These are phyloP conservation scores for Hedychridium roseum DNA, from an alignment of 2,888 invertebrate genomes.

Conservation along the genomic window DNA sequence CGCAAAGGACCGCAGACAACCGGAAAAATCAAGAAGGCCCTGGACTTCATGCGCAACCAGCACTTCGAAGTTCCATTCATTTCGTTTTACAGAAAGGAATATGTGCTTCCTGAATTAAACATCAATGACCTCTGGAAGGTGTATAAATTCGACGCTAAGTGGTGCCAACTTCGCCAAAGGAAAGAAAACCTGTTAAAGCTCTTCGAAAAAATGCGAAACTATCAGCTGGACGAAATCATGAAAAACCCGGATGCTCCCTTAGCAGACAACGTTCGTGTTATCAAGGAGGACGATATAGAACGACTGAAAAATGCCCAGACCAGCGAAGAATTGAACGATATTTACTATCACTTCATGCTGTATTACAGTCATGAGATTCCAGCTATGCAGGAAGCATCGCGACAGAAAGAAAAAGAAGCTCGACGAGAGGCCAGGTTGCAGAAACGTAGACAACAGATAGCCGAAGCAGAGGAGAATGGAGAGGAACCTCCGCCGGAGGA, in stretches of 20 bases:
- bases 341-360: constrained; percentile 90
- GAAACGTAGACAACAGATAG: constrained; percentile 64
- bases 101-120: constrained; percentile 91
- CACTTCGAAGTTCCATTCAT: constrained; percentile 98
- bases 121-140: constrained; percentile 98
- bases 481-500: constrained; percentile 71
- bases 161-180: constrained; percentile 87
- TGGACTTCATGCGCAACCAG: constrained; percentile 96
- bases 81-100: constrained; percentile 97
- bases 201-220: constrained; percentile 91
- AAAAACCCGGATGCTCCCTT: constrained; percentile 83
- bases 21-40: constrained; percentile 90
- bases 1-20: constrained; percentile 77
- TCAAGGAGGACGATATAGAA: constrained; percentile 87
- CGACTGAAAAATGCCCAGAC: constrained; percentile 80
- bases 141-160: constrained; percentile 95
- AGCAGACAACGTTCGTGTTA: constrained; percentile 81
- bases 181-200: constrained; percentile 83
- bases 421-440: constrained; percentile 67
- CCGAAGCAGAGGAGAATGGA: constrained; percentile 72
- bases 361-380: constrained; percentile 89
- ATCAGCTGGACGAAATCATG: constrained; percentile 85
- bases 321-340: constrained; percentile 91
- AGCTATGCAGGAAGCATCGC: constrained; percentile 80
- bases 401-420: constrained; percentile 73